Conservation (phyloP, 2,888 invertebrate genomes). For the Pterobdella sp. region DNA sequence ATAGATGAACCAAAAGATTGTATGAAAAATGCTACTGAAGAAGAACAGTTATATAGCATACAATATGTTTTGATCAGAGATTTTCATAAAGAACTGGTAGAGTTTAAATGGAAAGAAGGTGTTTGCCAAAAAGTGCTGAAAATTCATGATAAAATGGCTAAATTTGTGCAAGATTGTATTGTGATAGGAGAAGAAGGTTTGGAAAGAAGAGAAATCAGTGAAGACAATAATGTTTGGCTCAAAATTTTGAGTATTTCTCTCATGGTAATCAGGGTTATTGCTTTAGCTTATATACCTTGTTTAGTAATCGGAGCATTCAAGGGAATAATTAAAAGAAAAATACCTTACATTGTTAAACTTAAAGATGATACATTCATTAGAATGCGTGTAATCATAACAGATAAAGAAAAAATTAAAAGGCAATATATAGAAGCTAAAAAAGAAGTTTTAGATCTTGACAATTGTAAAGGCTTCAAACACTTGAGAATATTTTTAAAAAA, state of each 20-base stretch:
- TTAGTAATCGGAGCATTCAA: conserved; percentile 15
- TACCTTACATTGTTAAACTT: conserved; percentile 22
- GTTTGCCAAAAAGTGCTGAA: conserved; percentile 44
- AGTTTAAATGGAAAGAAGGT: conserved; percentile 36
- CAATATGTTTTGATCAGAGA: conserved; percentile 36
- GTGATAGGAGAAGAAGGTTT: conserved; percentile 15
- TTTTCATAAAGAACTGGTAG: conserved; percentile 25
- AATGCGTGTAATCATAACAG: background rate
- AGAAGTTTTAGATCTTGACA: conserved; percentile 18
- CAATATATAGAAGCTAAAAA: background rate
- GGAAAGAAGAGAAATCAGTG: background rate
- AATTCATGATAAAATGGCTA: conserved; percentile 39
- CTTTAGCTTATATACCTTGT: conserved; percentile 16
- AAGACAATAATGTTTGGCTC: conserved; percentile 13
- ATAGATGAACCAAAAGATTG: conserved; percentile 44
- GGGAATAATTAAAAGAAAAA: conserved; percentile 20
- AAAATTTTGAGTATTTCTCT: conserved; percentile 3
- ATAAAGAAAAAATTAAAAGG: background rate
- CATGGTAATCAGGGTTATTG: conserved; percentile 14
- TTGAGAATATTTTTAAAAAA: conserved; percentile 12
- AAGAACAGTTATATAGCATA: conserved; percentile 35
- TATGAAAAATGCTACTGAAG: conserved; percentile 39
- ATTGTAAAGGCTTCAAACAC: conserved; percentile 22
- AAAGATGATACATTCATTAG: conserved; percentile 5
- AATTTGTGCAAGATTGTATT: conserved; percentile 28